Evolutionary conservation across 1,140 invertebrate species (phyloP).

Genomic region (Muscidifurax raptorellus): DNA sequence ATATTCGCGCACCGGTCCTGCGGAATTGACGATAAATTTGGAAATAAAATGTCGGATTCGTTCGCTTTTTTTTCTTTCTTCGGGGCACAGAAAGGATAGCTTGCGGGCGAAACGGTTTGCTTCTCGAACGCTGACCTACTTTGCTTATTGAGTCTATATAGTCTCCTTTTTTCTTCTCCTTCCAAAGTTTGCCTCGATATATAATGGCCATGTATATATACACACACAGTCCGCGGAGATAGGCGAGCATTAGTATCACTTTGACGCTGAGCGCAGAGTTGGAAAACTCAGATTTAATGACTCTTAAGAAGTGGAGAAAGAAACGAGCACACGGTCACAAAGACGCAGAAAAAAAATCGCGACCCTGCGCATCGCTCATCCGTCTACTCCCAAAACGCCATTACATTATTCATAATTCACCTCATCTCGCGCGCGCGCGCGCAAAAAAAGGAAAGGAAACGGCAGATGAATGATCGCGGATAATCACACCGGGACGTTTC

Average conservation of each 20-base stretch:
- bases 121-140: background rate
- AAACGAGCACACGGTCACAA: background rate
- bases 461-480: background rate
- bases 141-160: background rate
- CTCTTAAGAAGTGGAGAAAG: background rate
- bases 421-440: background rate
- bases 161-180: background rate
- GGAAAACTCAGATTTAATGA: background rate
- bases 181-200: too few species aligned
- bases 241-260: background rate
- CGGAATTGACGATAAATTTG: background rate
- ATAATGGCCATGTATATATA: too few species aligned
- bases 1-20: too few species aligned
- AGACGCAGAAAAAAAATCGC: background rate
- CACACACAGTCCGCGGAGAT: too few species aligned
- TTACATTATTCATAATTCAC: background rate
- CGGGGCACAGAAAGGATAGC: background rate
- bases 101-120: background rate
- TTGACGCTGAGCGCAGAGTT: background rate
- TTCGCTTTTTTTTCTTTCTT: too few species aligned
- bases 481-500: background rate
- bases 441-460: background rate
- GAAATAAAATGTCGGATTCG: background rate
- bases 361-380: background rate
- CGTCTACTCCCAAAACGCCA: background rate